Evolutionary conservation across 2,888 invertebrate species (phyloP), one percentile per base, ranked within the genome.

Genomic region (Andrena trimmerana): DNA sequence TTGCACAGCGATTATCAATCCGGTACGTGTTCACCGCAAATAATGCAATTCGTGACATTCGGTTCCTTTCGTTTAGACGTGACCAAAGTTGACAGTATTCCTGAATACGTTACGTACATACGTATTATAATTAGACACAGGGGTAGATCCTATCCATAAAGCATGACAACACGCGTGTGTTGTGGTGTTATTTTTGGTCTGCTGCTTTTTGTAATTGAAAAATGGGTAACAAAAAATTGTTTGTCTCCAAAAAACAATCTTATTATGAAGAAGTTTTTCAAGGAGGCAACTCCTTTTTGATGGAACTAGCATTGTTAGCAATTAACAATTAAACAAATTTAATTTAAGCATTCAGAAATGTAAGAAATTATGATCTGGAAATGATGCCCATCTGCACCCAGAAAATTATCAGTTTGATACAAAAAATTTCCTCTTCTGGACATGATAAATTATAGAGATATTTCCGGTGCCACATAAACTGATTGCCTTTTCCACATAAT

Each of bases 1-100:
- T 75, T 82, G 65, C 16, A 71, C 74, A 13, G 67, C 81, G 16
- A 33, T 72, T 63, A 63, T 59, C 60, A 2, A 60, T 48, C 3
- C 66, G 81, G 82, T 82, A 82, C 70, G 81, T 81, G 66, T 13
- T 5, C 62, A 62, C 42, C 36, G 33, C 31, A 71, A 62, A 72
- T 54, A 42, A 54, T 67, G 42, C 52, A n/a, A 70, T 48, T 60
- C 70, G 80, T 67, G 78, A 33, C 66, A 42, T 48, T 62, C 59
- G 42, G 31, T 66, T 24, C 20, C 16, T 66, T 48, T 48, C 48
- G 10, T 10, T 24, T n/a, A 24, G n/a, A 16, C 36, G 6, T 50
- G 66, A 10, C 42, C 29, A 10, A 10, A 59, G 76, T 50, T 59
- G 33, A 5, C n/a, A 0, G 4, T 27, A 42, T n/a, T 52, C 27